These are phyloP conservation scores for Trichonephila inaurata DNA, from an alignment of 1,140 invertebrate genomes.

Conservation along the genomic window DNA sequence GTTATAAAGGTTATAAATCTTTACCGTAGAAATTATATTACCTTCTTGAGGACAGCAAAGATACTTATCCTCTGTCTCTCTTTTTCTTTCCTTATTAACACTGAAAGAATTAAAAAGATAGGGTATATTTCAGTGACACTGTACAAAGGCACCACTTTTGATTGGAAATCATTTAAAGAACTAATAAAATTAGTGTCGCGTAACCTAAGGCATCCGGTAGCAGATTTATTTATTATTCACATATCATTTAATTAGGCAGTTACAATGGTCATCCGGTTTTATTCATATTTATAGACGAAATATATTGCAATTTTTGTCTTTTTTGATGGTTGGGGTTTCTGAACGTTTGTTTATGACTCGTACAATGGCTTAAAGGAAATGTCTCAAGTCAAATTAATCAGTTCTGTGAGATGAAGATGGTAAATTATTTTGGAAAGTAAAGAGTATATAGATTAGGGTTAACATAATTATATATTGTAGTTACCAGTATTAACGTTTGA, in stretches of 20 bases:
- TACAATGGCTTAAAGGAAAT: too few relatives aligned
- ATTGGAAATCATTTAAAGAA: not conserved
- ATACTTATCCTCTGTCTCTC: not conserved
- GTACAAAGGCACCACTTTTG: not conserved
- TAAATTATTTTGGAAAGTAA: too few relatives aligned
- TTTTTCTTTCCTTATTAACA: not conserved
- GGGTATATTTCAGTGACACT: not conserved
- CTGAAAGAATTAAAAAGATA: not conserved
- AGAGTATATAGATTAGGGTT: too few relatives aligned
- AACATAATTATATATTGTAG: too few relatives aligned
- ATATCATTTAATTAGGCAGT: not conserved
- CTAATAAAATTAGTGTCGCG: conserved; percentile 9
- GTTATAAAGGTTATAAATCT: conserved; percentile 33
- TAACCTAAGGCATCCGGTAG: not conserved
- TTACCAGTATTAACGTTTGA: too few relatives aligned
- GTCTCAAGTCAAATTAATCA: too few relatives aligned
- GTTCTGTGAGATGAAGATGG: too few relatives aligned
- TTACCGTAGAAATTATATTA: not conserved
- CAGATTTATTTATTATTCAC: not conserved
- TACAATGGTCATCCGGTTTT: not conserved
- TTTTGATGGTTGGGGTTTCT: too few relatives aligned
- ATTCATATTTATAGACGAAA: not conserved
- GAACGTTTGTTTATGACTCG: too few relatives aligned
- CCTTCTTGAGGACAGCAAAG: not conserved
- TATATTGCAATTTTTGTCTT: not conserved